Conservation (phyloP, 2,797 vertebrate genomes). For the Odontamblyopus lacepedii region DNA sequence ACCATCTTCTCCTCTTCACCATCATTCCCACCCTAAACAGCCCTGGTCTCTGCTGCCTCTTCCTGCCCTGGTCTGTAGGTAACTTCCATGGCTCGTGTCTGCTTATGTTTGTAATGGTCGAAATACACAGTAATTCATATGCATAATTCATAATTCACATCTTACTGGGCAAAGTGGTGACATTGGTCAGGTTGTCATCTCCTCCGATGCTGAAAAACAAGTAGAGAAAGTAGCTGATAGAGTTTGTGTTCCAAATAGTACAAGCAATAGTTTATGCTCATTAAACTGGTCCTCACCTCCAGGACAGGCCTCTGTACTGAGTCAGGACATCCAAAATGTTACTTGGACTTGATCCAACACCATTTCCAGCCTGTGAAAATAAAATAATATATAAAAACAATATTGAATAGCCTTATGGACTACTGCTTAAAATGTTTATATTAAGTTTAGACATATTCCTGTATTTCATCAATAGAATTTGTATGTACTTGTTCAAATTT, state of each 20-base stretch:
- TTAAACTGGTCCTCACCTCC: constrained; percentile 76
- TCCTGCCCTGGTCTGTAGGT: too few relatives aligned
- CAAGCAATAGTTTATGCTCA: not conserved
- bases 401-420: too few relatives aligned
- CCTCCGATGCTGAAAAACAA: constrained; percentile 82
- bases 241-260: not conserved
- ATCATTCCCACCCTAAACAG: not conserved
- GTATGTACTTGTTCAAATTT: too few relatives aligned
- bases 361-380: constrained; percentile 83
- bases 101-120: too few relatives aligned
- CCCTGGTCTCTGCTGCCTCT: too few relatives aligned
- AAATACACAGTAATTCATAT: too few relatives aligned
- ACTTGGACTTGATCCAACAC: constrained; percentile 71
- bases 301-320: constrained; percentile 89
- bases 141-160: constrained; percentile 25
- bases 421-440: too few relatives aligned
- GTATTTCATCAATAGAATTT: too few relatives aligned
- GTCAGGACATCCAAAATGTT: constrained; percentile 74
- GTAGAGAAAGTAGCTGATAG: not conserved
- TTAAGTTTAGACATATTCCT: too few relatives aligned
- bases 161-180: constrained; percentile 93
- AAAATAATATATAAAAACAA: not conserved
- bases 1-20: not conserved
- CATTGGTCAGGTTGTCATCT: constrained; percentile 75
- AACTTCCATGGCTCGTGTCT: too few relatives aligned